phyloP scores from a whole-genome alignment of 1,140 invertebrate genomes.

The Caerostris extrusa region DNA sequence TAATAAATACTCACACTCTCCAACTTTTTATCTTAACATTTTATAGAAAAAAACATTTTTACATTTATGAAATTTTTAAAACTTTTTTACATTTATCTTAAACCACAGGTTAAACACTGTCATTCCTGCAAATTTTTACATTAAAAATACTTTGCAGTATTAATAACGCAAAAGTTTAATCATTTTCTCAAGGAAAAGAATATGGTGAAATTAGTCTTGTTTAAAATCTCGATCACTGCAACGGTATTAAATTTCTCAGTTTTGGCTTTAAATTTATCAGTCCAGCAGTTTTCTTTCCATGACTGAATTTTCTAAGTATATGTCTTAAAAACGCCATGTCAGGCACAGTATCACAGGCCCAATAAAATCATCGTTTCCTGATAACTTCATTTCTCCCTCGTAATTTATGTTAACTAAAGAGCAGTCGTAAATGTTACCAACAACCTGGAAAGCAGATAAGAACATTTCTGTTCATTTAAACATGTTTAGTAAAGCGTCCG shows the following conservation, averaged over 20 bases:
- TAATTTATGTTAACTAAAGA: slow-evolving; percentile 6
- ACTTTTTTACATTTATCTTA: too few species aligned
- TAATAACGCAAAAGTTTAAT: too few species aligned
- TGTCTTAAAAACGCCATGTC: not conserved
- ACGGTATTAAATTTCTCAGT: not conserved
- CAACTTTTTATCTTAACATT: too few species aligned
- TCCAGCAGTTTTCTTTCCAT: not conserved
- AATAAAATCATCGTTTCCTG: not conserved
- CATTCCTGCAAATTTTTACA: too few species aligned
- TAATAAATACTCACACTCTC: too few species aligned
- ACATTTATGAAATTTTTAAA: too few species aligned
- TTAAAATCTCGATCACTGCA: not conserved
- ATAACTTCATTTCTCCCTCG: not conserved
- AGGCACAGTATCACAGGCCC: not conserved
- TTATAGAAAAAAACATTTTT: too few species aligned
- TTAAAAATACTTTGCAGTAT: too few species aligned
- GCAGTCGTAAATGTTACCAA: not conserved
- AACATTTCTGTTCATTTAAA: not conserved
- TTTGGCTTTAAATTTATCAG: slow-evolving; percentile 1
- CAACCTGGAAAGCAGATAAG: not conserved
- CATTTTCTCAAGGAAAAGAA: not conserved
- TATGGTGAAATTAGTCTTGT: not conserved
- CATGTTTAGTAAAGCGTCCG: too few species aligned
- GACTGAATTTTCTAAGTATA: not conserved
- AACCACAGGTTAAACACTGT: too few species aligned